These are phyloP conservation scores for Psittacula echo DNA, from an alignment of 2,797 vertebrate genomes.

Conservation along the genomic window DNA sequence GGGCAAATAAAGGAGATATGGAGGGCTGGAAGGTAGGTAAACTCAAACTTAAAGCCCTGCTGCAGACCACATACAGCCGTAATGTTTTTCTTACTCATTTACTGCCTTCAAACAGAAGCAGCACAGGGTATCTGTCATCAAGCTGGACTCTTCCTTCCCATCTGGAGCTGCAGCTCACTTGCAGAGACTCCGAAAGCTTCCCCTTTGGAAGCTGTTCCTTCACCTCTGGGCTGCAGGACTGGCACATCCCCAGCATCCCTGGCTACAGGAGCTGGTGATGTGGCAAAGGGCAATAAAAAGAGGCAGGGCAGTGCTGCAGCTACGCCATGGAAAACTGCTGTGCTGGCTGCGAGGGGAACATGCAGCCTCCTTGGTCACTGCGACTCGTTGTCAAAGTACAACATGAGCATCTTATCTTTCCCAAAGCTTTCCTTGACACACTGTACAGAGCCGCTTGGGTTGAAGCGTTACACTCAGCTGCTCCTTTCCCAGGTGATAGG, in stretches of 20 bases:
- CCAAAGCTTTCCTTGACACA: neutral
- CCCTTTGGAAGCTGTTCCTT: neutral
- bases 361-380: neutral
- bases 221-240: neutral
- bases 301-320: neutral
- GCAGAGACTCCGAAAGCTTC: neutral
- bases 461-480: neutral
- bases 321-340: neutral
- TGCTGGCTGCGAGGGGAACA: neutral
- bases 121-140: neutral
- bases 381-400: neutral
- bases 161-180: neutral
- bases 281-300: conserved; percentile 11
- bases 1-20: neutral
- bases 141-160: neutral
- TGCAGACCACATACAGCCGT: neutral
- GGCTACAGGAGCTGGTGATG: neutral
- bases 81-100: neutral
- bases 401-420: neutral
- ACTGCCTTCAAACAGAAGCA: neutral
- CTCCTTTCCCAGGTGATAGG: conserved; percentile 5
- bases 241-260: neutral
- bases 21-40: neutral
- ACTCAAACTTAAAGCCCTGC: neutral
- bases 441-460: neutral